Evolutionary conservation across 2,113 vertebrate genomes (phyloP).

Genomic region (Dasyornis broadbenti): DNA sequence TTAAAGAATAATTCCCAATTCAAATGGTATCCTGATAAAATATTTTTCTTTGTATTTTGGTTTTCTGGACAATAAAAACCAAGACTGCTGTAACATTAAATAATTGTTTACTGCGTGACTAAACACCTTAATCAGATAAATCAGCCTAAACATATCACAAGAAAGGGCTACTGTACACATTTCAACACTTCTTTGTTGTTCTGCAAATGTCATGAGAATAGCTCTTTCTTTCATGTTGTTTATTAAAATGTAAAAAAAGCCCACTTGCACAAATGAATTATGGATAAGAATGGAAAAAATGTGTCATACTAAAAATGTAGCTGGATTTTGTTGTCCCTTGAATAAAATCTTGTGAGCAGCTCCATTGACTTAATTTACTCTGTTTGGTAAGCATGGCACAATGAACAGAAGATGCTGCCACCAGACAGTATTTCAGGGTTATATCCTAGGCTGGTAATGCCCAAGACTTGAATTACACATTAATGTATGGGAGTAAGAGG

Average conservation of each 20-base stretch:
- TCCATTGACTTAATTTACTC: neutral
- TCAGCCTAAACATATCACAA: neutral
- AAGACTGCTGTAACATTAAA: neutral
- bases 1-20: neutral
- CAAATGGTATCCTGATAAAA: neutral
- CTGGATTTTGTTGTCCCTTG: neutral
- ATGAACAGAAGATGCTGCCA: neutral
- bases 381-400: neutral
- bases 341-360: neutral
- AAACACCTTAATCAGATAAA: slow-evolving; percentile 11
- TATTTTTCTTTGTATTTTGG: neutral
- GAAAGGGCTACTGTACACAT: slow-evolving; percentile 45
- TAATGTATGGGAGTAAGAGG: neutral
- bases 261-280: slow-evolving; percentile 45
- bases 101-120: neutral
- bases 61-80: neutral
- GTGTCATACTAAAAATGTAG: neutral
- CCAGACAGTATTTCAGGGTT: neutral
- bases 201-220: slow-evolving; percentile 17
- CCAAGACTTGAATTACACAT: neutral
- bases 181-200: slow-evolving; percentile 16
- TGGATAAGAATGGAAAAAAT: slow-evolving; percentile 48
- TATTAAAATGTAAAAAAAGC: slow-evolving; percentile 41
- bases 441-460: neutral
- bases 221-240: slow-evolving; percentile 17